Evolutionary conservation across 2,888 invertebrate species (phyloP), one percentile per base, ranked within the genome.

Genomic region (Schizotus pectinicornis): DNA sequence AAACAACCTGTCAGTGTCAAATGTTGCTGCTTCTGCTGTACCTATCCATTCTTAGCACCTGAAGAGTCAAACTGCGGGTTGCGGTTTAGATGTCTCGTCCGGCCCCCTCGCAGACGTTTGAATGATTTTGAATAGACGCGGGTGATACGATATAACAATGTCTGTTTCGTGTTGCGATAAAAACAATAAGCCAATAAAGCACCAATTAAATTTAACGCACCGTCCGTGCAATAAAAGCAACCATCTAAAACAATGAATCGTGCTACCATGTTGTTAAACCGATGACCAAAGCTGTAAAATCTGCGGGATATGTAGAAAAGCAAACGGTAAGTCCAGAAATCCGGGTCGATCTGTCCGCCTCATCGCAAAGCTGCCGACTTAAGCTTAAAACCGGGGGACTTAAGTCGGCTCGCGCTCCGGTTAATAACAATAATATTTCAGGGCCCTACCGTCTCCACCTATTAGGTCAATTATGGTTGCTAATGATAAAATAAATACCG

Each of bases 401-500:
- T 65, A 67, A 63, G 61, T 63, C 61, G 43, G 52, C 52, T 59
- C 62, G 55, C 22, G 48, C 50, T 58, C 57, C 59, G 59, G 50
- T 65, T 64, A 62, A 63, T 63, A 62, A 63, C 60, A 65, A 62
- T 63, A 64, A 67, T 56, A 50, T 51, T 51, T 51, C 39, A 45
- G 36, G 8, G n/a, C 39, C 7, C 13, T 7, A 8, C 11, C n/a
- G 8, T n/a, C 30, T 13, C 33, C 35, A 46, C 50, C 46, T 45
- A 45, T 48, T 55, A 51, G 64, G 63, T 65, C 64, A 67, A 65
- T 67, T 65, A 62, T 59, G 53, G 52, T 45, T 52, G 62, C 62
- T 67, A 72, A 73, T 69, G 70, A 67, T 60, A 83, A 84, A 73
- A 83, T 84, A 79, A 76, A 72, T 71, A 75, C 67, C 70, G 68